Evolutionary conservation across 2,797 vertebrate genomes (phyloP).

Genomic region (Girardinus metallicus): DNA sequence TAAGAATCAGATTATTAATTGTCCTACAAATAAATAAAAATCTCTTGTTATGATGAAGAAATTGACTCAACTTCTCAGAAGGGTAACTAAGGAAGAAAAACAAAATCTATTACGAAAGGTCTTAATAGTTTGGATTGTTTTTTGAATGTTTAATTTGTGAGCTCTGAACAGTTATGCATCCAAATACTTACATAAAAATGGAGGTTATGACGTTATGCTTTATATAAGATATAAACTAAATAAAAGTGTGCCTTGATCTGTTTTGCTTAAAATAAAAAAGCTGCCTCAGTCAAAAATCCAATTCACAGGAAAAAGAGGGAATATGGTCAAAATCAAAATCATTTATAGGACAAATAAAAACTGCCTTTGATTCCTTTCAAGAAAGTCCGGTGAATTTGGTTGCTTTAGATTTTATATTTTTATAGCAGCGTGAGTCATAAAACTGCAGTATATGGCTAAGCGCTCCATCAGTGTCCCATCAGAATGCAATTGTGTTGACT

Average conservation of each 20-base stretch:
- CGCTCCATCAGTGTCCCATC: neutral
- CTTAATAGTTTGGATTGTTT: too few species aligned
- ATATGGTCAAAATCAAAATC: neutral
- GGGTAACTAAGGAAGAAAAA: neutral
- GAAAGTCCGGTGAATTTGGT: constrained; percentile 19
- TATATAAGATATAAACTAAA: neutral
- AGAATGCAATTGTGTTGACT: neutral
- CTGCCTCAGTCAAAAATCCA: neutral
- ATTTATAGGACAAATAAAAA: neutral
- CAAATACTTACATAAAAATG: neutral
- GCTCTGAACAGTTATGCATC: neutral
- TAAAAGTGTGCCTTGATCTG: neutral
- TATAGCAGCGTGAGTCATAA: constrained; percentile 3
- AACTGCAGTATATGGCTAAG: neutral
- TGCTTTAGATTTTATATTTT: neutral
- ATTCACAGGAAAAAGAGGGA: neutral
- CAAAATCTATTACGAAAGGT: too few species aligned
- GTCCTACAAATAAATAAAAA: neutral
- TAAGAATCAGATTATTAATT: neutral
- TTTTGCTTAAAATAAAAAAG: neutral
- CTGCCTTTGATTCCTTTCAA: neutral
- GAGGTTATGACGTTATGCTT: neutral
- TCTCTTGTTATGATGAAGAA: neutral
- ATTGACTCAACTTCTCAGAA: neutral
- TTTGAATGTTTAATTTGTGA: neutral